A percentile compares a stretch with the other conserved stretches of the same genome.
phyloP scores from a whole-genome alignment of 2,888 invertebrate species.

The Germaria angustata region DNA sequence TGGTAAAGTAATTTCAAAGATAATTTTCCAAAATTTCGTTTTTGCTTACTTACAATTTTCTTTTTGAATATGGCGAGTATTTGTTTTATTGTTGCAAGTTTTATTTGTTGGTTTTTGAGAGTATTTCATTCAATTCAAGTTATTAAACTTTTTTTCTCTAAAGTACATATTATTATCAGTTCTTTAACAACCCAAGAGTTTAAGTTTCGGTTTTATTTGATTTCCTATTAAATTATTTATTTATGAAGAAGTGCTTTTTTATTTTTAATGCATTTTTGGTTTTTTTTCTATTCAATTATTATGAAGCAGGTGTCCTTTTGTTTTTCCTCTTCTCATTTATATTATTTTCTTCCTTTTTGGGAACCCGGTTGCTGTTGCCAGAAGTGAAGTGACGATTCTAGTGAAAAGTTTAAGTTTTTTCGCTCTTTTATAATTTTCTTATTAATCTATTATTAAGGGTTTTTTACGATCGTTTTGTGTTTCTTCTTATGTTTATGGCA shows the following conservation, averaged over 20 bases:
- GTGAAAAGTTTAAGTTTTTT: constrained; percentile 11
- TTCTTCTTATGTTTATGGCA: constrained; percentile 70
- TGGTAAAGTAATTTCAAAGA: constrained; percentile 2
- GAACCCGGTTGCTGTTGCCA: constrained; percentile 49
- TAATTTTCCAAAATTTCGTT: constrained; percentile 29
- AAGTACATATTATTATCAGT: constrained; percentile 56
- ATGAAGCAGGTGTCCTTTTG: constrained; percentile 42
- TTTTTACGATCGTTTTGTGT: constrained; percentile 33
- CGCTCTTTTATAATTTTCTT: constrained; percentile 8
- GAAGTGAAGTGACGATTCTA: constrained; percentile 33
- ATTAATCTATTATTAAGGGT: constrained; percentile 22
- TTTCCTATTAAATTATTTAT: constrained; percentile 51
- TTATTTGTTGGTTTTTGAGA: constrained; percentile 46
- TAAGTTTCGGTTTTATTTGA: constrained; percentile 33
- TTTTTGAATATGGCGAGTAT: constrained; percentile 76
- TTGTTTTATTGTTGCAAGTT: constrained; percentile 73
- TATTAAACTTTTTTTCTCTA: constrained; percentile 14
- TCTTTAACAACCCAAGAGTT: constrained; percentile 67
- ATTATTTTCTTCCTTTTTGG: constrained; percentile 1
- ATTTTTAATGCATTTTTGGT: neutral
- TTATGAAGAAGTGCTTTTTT: constrained; percentile 59
- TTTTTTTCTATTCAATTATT: constrained; percentile 2
- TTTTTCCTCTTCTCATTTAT: neutral
- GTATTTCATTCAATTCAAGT: constrained; percentile 38
- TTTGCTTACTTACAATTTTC: constrained; percentile 34